A percentile compares a stretch with the other conserved stretches of the same genome.
Evolutionary conservation across 2,113 vertebrate genomes (phyloP).

Genomic region (Pardalotus punctatus): DNA sequence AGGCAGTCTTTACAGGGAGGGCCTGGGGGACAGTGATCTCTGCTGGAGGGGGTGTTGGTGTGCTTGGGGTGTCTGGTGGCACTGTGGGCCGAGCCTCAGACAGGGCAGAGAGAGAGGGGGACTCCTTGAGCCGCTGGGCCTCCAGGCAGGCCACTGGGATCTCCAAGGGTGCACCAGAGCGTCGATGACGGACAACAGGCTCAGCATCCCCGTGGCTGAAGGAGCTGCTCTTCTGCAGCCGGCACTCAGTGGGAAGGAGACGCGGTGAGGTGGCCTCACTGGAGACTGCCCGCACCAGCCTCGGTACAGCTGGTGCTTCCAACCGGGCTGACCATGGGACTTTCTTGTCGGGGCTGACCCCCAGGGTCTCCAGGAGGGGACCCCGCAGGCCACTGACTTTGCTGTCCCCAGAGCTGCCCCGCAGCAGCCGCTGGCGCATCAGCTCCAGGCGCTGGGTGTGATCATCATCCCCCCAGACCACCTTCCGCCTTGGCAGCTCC

Average conservation of each 20-base stretch:
- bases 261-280: slow-evolving; percentile 79
- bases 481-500: slow-evolving; percentile 71
- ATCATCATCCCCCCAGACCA: slow-evolving; percentile 83
- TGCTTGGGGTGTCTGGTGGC: slow-evolving; percentile 59
- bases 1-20: background rate
- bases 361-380: slow-evolving; percentile 91
- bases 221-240: slow-evolving; percentile 91
- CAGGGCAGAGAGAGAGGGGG: slow-evolving; percentile 89
- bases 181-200: slow-evolving; percentile 85
- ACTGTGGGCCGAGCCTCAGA: slow-evolving; percentile 81
- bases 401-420: slow-evolving; percentile 83
- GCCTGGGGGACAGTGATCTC: background rate
- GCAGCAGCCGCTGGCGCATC: slow-evolving; percentile 89
- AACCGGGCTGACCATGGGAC: slow-evolving; percentile 63
- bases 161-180: slow-evolving; percentile 90
- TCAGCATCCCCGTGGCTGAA: slow-evolving; percentile 93
- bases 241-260: slow-evolving; percentile 74
- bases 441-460: slow-evolving; percentile 89
- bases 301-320: background rate
- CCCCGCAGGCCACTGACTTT: slow-evolving; percentile 94
- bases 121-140: slow-evolving; percentile 85
- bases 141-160: slow-evolving; percentile 87
- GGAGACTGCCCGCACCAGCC: slow-evolving; percentile 85
- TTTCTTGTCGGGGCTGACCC: slow-evolving; percentile 79
- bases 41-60: slow-evolving; percentile 32